A percentile compares a stretch with the other conserved stretches of the same genome.
Evolutionary conservation across 2,797 vertebrate genomes (phyloP).

Genomic region (Lepilemur ruficaudatus): DNA sequence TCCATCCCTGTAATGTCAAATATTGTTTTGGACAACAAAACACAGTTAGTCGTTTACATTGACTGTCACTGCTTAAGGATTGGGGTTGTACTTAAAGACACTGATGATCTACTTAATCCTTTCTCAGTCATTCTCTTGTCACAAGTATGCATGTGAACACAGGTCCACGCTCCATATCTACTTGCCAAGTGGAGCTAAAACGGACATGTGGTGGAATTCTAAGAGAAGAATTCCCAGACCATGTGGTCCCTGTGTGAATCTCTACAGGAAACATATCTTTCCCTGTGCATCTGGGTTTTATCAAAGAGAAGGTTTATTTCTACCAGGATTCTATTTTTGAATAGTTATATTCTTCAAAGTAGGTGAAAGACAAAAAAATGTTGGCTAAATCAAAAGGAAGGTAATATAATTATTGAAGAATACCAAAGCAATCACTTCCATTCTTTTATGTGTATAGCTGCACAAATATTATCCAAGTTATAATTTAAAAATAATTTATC

Average conservation of each 20-base stretch:
- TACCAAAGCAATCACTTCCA: neutral
- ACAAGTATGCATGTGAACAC: neutral
- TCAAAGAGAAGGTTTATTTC: constrained; percentile 6
- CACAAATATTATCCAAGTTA: constrained; percentile 43
- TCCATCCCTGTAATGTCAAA: neutral
- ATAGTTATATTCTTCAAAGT: constrained; percentile 28
- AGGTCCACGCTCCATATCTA: neutral
- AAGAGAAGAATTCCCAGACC: neutral
- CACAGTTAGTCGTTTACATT: neutral
- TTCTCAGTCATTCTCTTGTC: neutral
- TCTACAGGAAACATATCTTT: neutral
- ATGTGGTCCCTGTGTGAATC: neutral
- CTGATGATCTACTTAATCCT: neutral
- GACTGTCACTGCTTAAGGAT: neutral
- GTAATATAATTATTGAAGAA: constrained; percentile 30
- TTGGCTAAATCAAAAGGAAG: constrained; percentile 25
- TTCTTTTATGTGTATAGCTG: constrained; percentile 17
- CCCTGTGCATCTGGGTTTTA: constrained; percentile 41
- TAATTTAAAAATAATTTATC: constrained; percentile 40
- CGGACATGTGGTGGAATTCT: neutral
- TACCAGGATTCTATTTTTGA: constrained; percentile 1
- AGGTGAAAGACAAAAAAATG: constrained; percentile 18
- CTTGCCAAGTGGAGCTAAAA: neutral
- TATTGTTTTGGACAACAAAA: constrained; percentile 11
- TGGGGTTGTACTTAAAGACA: neutral